phyloP scores from a whole-genome alignment of 2,888 invertebrate species.

The Norana najaformis region DNA sequence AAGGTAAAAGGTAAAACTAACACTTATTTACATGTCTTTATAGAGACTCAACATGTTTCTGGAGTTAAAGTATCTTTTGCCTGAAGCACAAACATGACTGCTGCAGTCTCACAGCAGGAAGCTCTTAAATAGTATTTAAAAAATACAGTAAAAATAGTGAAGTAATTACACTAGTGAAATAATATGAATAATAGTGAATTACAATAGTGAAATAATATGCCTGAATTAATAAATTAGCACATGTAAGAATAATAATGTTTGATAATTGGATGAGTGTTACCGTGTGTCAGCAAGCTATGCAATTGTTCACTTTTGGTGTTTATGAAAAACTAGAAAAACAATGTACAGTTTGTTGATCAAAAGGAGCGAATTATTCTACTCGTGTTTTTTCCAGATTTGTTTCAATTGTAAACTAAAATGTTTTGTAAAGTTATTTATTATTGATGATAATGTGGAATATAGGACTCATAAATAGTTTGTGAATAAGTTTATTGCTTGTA shows the following conservation, averaged over 20 bases:
- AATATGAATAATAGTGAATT: too few relatives aligned
- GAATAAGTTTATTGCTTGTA: not conserved
- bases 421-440: slow-evolving; percentile 13
- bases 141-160: not conserved
- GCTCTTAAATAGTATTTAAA: not conserved
- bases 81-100: not conserved
- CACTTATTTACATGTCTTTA: not conserved
- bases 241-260: not conserved
- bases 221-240: not conserved
- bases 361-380: not conserved
- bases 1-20: not conserved
- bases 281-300: not conserved
- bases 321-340: not conserved
- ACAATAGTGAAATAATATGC: not conserved
- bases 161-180: not conserved
- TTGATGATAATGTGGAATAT: not conserved
- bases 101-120: not conserved
- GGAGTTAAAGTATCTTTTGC: not conserved
- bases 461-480: slow-evolving; percentile 13
- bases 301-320: not conserved
- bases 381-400: not conserved
- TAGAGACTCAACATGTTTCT: not conserved
- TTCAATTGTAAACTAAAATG: not conserved
- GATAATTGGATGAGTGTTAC: not conserved
- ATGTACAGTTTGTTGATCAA: not conserved